phyloP scores from a whole-genome alignment of 2,888 invertebrate genomes.

The Digitonthophagus gazella region DNA sequence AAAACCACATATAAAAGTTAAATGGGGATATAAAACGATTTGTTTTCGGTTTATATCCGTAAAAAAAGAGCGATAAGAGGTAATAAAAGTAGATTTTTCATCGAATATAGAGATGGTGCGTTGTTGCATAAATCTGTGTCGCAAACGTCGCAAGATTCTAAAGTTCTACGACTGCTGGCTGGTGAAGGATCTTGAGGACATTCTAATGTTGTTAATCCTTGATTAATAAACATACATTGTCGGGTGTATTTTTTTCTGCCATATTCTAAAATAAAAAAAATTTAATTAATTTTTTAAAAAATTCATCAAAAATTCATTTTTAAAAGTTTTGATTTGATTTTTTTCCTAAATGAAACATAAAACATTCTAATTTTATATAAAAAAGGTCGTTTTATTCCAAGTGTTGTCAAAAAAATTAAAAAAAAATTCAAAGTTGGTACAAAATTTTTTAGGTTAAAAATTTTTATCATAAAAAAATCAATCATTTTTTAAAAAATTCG shows the following conservation, averaged over 20 bases:
- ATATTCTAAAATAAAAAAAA: constrained; percentile 54
- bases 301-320: too few species aligned
- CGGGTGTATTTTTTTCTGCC: constrained; percentile 56
- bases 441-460: too few species aligned
- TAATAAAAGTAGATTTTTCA: constrained; percentile 48
- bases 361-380: too few species aligned
- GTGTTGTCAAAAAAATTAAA: too few species aligned
- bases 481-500: too few species aligned
- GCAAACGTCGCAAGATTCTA: constrained; percentile 66
- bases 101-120: constrained; percentile 48
- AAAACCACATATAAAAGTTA: too few species aligned
- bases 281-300: too few species aligned
- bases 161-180: constrained; percentile 54
- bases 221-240: constrained; percentile 61
- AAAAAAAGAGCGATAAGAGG: background rate
- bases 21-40: background rate
- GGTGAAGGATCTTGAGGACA: constrained; percentile 54
- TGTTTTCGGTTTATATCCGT: background rate
- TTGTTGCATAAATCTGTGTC: constrained; percentile 66
- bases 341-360: too few species aligned
- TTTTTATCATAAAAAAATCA: too few species aligned
- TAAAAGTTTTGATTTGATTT: too few species aligned
- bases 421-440: too few species aligned
- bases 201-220: constrained; percentile 54
- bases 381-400: too few species aligned